Evolutionary conservation across 2,113 vertebrate species (phyloP).

Genomic region (Semnornis frantzii): DNA sequence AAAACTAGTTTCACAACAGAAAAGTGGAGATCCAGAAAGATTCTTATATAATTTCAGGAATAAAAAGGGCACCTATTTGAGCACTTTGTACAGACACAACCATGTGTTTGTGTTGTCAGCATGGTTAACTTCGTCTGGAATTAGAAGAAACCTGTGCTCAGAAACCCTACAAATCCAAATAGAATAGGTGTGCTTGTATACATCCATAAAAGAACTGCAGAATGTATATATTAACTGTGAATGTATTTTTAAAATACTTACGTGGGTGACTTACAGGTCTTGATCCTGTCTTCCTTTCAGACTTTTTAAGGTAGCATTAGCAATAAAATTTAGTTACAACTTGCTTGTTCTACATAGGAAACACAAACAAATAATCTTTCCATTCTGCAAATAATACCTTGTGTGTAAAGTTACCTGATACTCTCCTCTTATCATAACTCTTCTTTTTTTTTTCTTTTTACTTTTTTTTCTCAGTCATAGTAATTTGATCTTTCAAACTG

Average conservation of each 20-base stretch:
- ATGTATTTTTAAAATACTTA: not conserved
- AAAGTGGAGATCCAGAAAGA: not conserved
- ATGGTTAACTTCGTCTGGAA: not conserved
- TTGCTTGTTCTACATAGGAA: not conserved
- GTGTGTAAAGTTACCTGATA: not conserved
- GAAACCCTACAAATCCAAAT: accelerated
- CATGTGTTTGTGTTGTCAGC: not conserved
- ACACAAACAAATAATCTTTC: not conserved
- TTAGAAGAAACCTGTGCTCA: not conserved
- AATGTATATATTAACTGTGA: not conserved
- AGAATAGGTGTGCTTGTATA: not conserved
- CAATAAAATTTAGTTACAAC: not conserved
- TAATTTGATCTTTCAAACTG: not conserved
- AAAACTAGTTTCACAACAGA: not conserved
- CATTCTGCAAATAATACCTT: not conserved
- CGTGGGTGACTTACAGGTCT: not conserved
- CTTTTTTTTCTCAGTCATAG: not conserved
- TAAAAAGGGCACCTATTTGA: not conserved
- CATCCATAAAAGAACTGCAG: not conserved
- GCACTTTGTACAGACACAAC: not conserved
- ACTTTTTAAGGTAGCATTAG: not conserved
- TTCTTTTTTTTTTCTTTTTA: not conserved
- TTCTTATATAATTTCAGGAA: not conserved
- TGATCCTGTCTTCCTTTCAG: not conserved
- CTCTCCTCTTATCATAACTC: not conserved